Evolutionary conservation across 1,140 invertebrate species (phyloP).

Genomic region (Euglossa dilemma): DNA sequence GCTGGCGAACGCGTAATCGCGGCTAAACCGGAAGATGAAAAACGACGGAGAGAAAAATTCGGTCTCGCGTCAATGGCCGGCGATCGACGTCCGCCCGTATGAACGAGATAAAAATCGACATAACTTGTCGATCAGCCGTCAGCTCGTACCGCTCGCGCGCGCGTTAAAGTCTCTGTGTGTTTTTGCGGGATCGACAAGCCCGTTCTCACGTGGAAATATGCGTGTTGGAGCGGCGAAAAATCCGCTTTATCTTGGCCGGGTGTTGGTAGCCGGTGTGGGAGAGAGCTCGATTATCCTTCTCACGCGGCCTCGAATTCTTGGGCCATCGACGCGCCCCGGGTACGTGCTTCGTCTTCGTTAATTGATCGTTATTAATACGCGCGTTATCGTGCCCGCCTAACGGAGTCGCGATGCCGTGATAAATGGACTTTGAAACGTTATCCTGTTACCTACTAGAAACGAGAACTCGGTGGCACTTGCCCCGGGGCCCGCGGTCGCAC

Average conservation of each 20-base stretch:
- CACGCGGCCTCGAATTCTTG: constrained; percentile 18
- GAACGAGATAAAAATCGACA: constrained; percentile 32
- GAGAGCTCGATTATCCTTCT: constrained; percentile 16
- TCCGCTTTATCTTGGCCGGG: neutral
- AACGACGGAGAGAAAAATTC: neutral
- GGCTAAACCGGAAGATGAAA: neutral
- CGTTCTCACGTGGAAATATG: constrained; percentile 27
- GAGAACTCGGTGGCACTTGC: constrained; percentile 28
- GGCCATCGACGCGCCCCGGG: neutral
- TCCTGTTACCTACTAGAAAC: neutral
- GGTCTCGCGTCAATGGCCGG: neutral
- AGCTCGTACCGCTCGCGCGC: neutral
- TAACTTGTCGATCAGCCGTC: constrained; percentile 35
- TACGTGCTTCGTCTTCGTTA: neutral
- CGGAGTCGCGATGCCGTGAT: neutral
- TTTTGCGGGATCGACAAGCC: neutral
- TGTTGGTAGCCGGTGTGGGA: neutral
- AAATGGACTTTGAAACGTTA: constrained; percentile 2
- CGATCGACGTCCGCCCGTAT: constrained; percentile 30
- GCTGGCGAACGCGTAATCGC: no score
- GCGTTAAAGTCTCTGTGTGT: neutral
- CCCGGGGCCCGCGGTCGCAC: constrained; percentile 26
- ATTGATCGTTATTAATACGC: constrained; percentile 31
- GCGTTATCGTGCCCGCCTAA: constrained; percentile 18
- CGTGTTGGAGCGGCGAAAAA: neutral